Conservation (phyloP, 2,888 invertebrate genomes). For the Lithodes maja region DNA sequence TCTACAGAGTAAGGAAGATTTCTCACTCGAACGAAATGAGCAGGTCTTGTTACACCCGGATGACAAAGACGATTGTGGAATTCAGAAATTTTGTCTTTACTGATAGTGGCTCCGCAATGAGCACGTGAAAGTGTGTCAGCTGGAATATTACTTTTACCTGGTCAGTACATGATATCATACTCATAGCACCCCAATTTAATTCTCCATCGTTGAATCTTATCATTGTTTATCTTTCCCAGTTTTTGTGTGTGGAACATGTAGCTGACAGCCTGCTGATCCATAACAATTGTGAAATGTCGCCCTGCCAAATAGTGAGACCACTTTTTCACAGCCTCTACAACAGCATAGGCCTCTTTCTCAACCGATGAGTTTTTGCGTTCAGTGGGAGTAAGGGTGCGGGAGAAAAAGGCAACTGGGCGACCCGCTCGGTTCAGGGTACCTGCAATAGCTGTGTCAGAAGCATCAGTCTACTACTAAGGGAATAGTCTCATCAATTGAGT, state of each 20-base stretch:
- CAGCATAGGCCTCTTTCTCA: conserved; percentile 43
- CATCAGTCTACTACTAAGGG: conserved; percentile 44
- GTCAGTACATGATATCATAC: conserved; percentile 37
- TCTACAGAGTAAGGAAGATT: conserved; percentile 63
- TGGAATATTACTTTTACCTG: conserved; percentile 21
- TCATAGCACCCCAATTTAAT: conserved; percentile 34
- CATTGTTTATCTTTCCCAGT: conserved; percentile 21
- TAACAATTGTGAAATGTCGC: too few species aligned
- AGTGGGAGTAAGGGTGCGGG: conserved; percentile 22
- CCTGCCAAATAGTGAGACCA: conserved; percentile 31
- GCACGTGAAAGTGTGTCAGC: conserved; percentile 33
- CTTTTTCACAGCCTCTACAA: conserved; percentile 30
- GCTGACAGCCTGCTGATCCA: conserved; percentile 22
- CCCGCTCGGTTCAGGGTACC: conserved; percentile 34
- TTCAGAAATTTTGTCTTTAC: neutral
- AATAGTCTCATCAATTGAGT: conserved; percentile 1
- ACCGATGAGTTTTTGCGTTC: conserved; percentile 25
- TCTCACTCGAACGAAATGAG: conserved; percentile 57
- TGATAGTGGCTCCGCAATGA: neutral
- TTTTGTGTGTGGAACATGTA: conserved; percentile 34
- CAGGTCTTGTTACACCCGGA: conserved; percentile 60
- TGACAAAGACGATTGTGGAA: conserved; percentile 57
- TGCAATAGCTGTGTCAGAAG: conserved; percentile 33
- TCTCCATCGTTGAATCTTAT: conserved; percentile 41
- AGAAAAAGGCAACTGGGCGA: conserved; percentile 44